Conservation (phyloP, 2,113 vertebrate genomes). For the Centropus unirufus region DNA sequence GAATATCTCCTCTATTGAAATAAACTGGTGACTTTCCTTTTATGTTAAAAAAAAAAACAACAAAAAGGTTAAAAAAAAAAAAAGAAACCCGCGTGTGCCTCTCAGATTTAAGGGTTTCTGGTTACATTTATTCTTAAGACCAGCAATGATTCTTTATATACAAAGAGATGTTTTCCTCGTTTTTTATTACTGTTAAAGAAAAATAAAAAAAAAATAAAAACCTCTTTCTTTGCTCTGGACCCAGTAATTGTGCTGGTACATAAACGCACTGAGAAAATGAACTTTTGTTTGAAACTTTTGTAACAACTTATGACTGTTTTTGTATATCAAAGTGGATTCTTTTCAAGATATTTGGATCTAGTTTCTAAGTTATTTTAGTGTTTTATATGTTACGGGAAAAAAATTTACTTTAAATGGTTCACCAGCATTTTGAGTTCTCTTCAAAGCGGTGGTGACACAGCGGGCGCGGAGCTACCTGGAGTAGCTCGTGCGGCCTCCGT, state of each 20-base stretch:
- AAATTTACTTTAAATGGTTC: conserved; percentile 83
- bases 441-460: conserved; percentile 80
- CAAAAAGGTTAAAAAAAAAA: conserved; percentile 69
- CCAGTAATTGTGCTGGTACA: conserved; percentile 97
- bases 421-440: conserved; percentile 86
- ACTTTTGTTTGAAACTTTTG: conserved; percentile 93
- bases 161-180: conserved; percentile 89
- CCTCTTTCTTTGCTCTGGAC: conserved; percentile 96
- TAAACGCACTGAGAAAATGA: conserved; percentile 98
- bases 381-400: conserved; percentile 92
- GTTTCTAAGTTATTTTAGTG: conserved; percentile 99
- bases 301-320: conserved; percentile 93
- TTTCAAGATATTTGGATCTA: conserved; percentile 98
- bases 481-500: conserved; percentile 82
- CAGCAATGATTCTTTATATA: conserved; percentile 99
- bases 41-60: conserved; percentile 80
- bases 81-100: conserved; percentile 95
- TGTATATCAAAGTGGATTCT: conserved; percentile 97
- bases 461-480: conserved; percentile 88
- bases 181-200: conserved; percentile 93
- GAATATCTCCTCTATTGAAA: conserved; percentile 74
- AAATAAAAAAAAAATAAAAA: conserved; percentile 74
- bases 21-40: conserved; percentile 83
- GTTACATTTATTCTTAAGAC: conserved; percentile 94
- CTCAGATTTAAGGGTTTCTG: conserved; percentile 98